Evolutionary conservation across 1,140 invertebrate species (phyloP), one percentile per base, ranked within the genome.

Genomic region (Euura saliciscinereae): DNA sequence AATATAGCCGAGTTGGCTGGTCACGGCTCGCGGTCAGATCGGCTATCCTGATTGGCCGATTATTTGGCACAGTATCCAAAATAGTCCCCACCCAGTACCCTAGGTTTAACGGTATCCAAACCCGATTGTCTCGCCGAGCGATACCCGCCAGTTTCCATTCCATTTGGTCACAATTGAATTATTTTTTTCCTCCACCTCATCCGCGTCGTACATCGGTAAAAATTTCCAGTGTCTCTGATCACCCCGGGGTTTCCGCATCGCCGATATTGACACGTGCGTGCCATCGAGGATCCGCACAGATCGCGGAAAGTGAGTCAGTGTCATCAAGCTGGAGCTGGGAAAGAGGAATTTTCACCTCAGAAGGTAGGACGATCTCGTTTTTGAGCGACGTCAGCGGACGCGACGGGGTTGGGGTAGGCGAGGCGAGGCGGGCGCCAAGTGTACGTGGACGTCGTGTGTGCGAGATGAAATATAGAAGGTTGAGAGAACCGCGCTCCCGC

Each of bases 321-420:
- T 28, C 28, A 28, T 82, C 80, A 80, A 84, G 79, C 83, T 78
- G 78, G 77, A 82, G 78, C 79, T 83, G 72, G 78, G 80, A 81
- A 84, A 84, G 82, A 82, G 82, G 77, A 79, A 76, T 78, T 84
- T 82, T 71, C 77, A 75, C 73, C 75, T 79, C 68, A 79, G 79
- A 80, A 80, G 82, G 83, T 84, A 77, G 83, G 83, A 81, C 1
- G 8, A 43, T 69, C 11, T 5, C 13, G 8, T 64, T 64, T 64
- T 10, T 64, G 59, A 64, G 8, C 59, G 8, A 7, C 51, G 7
- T n/a, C 51, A 7, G 7, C 51, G 7, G 7, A 8, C 51, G 7
- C 51, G 51, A 10, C 13, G 13, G 8, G 8, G 13, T 64, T 64
- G 45, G 5, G 3, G 2, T 28, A 2, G 11, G 68, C 42, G 64